A percentile compares a stretch with the other conserved stretches of the same genome.
These are phyloP conservation scores for Ptychobarbus kaznakovi DNA, from an alignment of 2,797 vertebrate species.

Conservation along the genomic window DNA sequence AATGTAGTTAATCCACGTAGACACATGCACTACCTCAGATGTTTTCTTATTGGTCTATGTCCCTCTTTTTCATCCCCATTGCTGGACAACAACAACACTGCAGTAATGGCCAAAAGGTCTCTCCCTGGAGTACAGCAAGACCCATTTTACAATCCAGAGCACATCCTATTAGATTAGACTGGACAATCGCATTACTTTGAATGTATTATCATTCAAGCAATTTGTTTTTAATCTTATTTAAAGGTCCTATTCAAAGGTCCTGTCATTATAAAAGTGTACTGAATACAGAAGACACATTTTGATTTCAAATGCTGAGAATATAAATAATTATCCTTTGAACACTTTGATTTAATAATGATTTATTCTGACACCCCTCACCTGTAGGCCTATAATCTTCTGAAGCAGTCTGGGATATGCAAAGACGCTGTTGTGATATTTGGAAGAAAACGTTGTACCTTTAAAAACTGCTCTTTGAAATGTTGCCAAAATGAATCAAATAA, in stretches of 20 bases:
- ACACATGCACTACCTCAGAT: constrained; percentile 10
- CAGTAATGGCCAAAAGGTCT: constrained; percentile 47
- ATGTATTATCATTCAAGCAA: constrained; percentile 57
- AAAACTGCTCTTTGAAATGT: constrained; percentile 15
- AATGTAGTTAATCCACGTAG: constrained; percentile 1
- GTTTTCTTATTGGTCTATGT: constrained; percentile 54
- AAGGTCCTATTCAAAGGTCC: constrained; percentile 51
- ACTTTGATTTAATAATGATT: constrained; percentile 30
- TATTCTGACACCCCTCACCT: constrained; percentile 26
- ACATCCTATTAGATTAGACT: constrained; percentile 64
- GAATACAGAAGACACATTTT: constrained; percentile 21
- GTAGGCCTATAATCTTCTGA: neutral
- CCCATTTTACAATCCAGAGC: constrained; percentile 52
- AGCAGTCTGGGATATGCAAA: neutral
- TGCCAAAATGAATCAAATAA: constrained; percentile 7
- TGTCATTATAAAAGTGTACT: constrained; percentile 43
- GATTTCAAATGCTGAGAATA: constrained; percentile 34
- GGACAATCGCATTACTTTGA: constrained; percentile 63
- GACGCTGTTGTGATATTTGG: constrained; percentile 4
- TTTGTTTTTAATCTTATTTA: constrained; percentile 57
- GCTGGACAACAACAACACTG: constrained; percentile 45
- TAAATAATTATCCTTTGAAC: constrained; percentile 47
- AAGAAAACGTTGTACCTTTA: constrained; percentile 24
- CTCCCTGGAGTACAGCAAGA: constrained; percentile 50
- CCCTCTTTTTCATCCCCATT: constrained; percentile 45